Evolutionary conservation across 2,888 invertebrate genomes (phyloP).

Genomic region (Harpalus rufipes): DNA sequence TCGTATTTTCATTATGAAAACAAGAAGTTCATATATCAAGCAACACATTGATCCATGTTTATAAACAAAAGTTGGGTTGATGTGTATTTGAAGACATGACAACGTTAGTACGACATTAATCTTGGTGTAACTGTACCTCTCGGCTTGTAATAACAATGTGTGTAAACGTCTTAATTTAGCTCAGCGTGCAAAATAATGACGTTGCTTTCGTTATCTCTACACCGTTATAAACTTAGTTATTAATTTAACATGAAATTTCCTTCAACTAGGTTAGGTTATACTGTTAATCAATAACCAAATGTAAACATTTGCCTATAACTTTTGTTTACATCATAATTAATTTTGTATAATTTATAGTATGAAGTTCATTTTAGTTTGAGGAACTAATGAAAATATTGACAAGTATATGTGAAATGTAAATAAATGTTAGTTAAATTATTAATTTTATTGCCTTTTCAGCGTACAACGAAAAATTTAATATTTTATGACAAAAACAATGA

Average conservation of each 20-base stretch:
- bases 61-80: slow-evolving; percentile 28
- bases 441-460: background rate
- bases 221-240: slow-evolving; percentile 42
- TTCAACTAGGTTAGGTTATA: slow-evolving; percentile 19
- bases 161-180: slow-evolving; percentile 47
- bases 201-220: slow-evolving; percentile 37
- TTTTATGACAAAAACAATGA: background rate
- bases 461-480: background rate
- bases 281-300: slow-evolving; percentile 31
- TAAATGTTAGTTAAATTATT: slow-evolving; percentile 7
- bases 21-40: too few relatives aligned
- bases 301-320: slow-evolving; percentile 39
- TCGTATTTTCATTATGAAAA: too few relatives aligned
- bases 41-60: background rate
- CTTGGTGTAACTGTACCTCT: slow-evolving; percentile 29
- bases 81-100: slow-evolving; percentile 9
- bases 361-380: background rate
- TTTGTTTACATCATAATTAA: slow-evolving; percentile 50
- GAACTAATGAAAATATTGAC: background rate
- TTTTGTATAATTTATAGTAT: slow-evolving; percentile 32
- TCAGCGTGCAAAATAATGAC: slow-evolving; percentile 43
- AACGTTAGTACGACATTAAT: slow-evolving; percentile 24
- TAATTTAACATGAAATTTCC: slow-evolving; percentile 42
- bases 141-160: slow-evolving; percentile 42
- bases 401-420: background rate